Percentiles rank a stretch among this genome's conserved stretches.
These are phyloP conservation scores for Cossypha heuglini DNA, from an alignment of 2,797 vertebrate genomes.

Conservation along the genomic window DNA sequence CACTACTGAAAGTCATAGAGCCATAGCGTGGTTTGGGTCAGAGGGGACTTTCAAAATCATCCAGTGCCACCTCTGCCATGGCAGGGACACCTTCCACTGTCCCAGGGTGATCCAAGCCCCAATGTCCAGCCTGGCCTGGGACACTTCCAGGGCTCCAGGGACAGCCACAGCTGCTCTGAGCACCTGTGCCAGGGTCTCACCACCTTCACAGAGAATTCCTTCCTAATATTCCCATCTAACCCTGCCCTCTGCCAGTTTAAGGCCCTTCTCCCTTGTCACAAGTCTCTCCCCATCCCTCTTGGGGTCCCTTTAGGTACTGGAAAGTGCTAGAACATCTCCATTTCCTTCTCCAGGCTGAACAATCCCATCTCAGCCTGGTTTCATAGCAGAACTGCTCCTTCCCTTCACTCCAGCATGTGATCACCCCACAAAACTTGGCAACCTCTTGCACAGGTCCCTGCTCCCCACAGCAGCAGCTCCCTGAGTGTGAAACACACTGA, in stretches of 20 bases:
- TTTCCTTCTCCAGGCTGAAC: not conserved
- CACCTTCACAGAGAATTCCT: not conserved
- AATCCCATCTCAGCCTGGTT: not conserved
- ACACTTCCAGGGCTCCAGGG: not conserved
- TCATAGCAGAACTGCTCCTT: not conserved
- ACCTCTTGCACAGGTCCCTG: not conserved
- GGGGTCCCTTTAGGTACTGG: not conserved
- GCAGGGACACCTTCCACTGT: not conserved
- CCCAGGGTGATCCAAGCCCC: not conserved
- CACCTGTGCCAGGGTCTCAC: rapidly evolving
- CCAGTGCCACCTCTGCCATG: not conserved
- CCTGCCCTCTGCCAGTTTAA: not conserved
- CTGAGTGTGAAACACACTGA: not conserved
- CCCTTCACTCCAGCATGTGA: not conserved
- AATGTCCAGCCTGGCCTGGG: rapidly evolving
- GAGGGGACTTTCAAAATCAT: not conserved
- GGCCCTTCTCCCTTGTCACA: not conserved
- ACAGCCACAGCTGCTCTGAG: not conserved
- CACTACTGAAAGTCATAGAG: rapidly evolving
- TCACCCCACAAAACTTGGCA: not conserved
- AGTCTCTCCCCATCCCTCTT: not conserved
- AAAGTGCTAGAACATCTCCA: rapidly evolving
- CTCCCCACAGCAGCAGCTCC: not conserved
- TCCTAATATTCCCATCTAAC: no score
- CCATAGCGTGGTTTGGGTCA: not conserved